These are phyloP conservation scores for Neosilurus hyrtlii DNA, from an alignment of 2,797 vertebrate species.

Conservation along the genomic window DNA sequence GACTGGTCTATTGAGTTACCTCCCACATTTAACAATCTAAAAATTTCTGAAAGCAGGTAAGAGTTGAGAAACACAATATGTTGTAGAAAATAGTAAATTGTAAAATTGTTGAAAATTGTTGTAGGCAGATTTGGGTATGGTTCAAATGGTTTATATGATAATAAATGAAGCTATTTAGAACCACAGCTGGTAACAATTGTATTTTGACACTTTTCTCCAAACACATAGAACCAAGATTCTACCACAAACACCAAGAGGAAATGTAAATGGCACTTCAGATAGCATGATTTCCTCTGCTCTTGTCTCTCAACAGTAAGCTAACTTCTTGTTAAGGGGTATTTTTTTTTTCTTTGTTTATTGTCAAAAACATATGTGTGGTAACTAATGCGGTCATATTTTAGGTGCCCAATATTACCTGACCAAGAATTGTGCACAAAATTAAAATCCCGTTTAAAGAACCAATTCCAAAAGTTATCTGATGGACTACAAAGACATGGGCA, in stretches of 20 bases:
- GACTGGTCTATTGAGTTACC: conserved; percentile 15
- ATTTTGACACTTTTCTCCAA: background rate
- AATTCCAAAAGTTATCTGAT: conserved; percentile 18
- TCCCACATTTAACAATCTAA: background rate
- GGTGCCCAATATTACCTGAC: background rate
- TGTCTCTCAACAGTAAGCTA: background rate
- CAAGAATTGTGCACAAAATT: background rate
- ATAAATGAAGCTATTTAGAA: background rate
- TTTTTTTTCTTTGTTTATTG: background rate
- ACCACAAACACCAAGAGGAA: background rate
- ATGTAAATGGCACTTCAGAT: background rate
- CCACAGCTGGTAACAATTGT: background rate
- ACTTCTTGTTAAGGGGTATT: background rate
- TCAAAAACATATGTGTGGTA: background rate
- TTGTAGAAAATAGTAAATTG: no score
- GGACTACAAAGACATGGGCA: background rate
- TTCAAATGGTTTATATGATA: background rate
- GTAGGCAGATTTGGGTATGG: background rate
- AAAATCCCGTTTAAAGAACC: conserved; percentile 20
- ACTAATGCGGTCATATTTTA: background rate
- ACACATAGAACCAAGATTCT: background rate
- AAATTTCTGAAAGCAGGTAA: background rate
- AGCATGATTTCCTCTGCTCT: background rate
- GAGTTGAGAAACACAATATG: background rate
- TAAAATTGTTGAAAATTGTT: background rate